phyloP scores from a whole-genome alignment of 2,113 vertebrate species.

The Cebidichthys violaceus region DNA sequence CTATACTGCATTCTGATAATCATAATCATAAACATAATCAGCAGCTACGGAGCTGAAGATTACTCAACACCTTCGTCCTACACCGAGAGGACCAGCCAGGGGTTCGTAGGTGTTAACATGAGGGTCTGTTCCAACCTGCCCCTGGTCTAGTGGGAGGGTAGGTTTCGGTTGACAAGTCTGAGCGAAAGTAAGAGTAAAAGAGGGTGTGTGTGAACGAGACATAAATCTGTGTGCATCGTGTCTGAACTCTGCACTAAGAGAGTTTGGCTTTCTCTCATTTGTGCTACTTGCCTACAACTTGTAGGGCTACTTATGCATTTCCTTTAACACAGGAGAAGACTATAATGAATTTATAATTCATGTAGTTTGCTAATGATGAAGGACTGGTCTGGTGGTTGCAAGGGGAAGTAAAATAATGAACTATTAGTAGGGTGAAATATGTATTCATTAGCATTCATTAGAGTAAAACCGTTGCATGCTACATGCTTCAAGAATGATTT shows the following conservation, averaged over 20 bases:
- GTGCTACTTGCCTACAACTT: not conserved
- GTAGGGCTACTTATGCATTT: not conserved
- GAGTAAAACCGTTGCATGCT: not conserved
- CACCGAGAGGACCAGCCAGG: slow-evolving; percentile 16
- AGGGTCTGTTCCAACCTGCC: slow-evolving; percentile 76
- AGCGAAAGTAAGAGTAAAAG: slow-evolving; percentile 55
- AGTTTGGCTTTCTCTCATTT: not conserved
- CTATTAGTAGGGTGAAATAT: not conserved
- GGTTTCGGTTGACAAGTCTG: slow-evolving; percentile 79
- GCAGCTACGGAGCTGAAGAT: slow-evolving; percentile 23
- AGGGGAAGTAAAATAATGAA: not conserved
- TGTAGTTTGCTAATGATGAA: not conserved
- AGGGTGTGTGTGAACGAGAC: slow-evolving; percentile 45
- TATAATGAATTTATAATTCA: not conserved
- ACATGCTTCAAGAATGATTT: not conserved
- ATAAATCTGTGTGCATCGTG: not conserved
- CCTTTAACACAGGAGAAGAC: not conserved
- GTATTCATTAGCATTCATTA: not conserved
- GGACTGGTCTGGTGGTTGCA: not conserved
- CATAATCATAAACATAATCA: slow-evolving; percentile 21
- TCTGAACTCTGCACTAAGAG: slow-evolving; percentile 16
- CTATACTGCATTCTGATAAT: not conserved
- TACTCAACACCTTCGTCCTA: slow-evolving; percentile 44
- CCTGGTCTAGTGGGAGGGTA: slow-evolving; percentile 52
- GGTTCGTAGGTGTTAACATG: slow-evolving; percentile 41